Percentiles rank a stretch among this genome's conserved stretches.
These are phyloP conservation scores for Polietes domitor DNA, from an alignment of 2,888 invertebrate species.

Conservation along the genomic window DNA sequence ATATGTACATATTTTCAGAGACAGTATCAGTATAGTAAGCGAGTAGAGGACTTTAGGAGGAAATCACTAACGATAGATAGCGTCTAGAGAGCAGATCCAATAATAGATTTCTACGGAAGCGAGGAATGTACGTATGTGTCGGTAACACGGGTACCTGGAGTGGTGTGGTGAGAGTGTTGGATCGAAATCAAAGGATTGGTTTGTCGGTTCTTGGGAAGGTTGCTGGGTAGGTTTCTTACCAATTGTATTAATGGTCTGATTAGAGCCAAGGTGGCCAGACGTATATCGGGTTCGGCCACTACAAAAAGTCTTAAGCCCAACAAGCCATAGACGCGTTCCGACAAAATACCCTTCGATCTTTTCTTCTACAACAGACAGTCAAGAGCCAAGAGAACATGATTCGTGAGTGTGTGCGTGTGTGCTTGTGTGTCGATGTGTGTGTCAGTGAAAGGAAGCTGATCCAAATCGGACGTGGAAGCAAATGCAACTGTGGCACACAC, in stretches of 20 bases:
- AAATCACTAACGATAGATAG: constrained; percentile 34
- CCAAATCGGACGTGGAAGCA: neutral
- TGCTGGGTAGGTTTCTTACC: constrained; percentile 72
- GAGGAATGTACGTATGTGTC: neutral
- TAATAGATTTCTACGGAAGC: constrained; percentile 40
- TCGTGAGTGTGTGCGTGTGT: constrained; percentile 48
- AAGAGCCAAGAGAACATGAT: constrained; percentile 47
- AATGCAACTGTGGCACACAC: neutral
- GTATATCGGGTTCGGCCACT: constrained; percentile 77
- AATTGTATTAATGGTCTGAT: constrained; percentile 78
- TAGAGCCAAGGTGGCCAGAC: constrained; percentile 77
- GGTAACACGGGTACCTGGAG: neutral
- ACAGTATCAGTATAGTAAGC: constrained; percentile 40
- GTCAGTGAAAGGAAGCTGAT: neutral
- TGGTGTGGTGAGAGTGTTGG: neutral
- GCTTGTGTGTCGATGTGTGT: constrained; percentile 48
- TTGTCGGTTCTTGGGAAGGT: constrained; percentile 43
- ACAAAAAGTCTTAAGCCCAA: constrained; percentile 77
- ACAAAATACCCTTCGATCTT: constrained; percentile 71
- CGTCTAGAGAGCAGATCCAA: constrained; percentile 1
- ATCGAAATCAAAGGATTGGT: constrained; percentile 28
- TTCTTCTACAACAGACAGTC: constrained; percentile 72
- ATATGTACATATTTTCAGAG: constrained; percentile 30
- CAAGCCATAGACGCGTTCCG: constrained; percentile 74
- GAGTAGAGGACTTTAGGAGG: constrained; percentile 13